Evolutionary conservation across 2,797 vertebrate species (phyloP), one percentile per base, ranked within the genome.

Genomic region (Melanotaenia boesemani): DNA sequence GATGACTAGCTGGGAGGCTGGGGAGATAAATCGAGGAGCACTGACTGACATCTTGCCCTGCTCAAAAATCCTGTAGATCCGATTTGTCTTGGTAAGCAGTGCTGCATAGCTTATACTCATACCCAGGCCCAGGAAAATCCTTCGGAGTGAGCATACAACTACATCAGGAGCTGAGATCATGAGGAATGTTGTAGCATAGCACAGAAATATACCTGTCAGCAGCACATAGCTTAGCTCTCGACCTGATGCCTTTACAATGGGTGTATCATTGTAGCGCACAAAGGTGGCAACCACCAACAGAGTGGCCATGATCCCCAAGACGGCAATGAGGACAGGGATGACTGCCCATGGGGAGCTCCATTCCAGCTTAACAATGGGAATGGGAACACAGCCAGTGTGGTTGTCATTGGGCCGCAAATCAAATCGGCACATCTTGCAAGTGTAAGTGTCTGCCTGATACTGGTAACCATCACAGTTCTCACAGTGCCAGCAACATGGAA

Each of bases 71-170:
- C 97, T 96, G 93, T 98, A 98, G 91, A 98, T 98, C 74, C 97
- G 96, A 92, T 98, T 98, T 77, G 97, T 98, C 94, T 99, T 99
- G 90, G 97, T 99, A 63, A 99, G 96, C 87, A 99, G 93, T 0
- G 97, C 97, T 0, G 97, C 97, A 0, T 99, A 98, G 91, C 97
- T 99, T 89, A 99, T 95, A 82, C 97, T 97, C 97, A 98, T 99
- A 63, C 97, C 97, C 1, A 99, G 92, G 72, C 97, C 97, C 2
- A 98, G 94, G 92, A 99, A 98, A 93, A 99, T 94, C 32, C 97
- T 94, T 1, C 97, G 92, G 89, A 99, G 90, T 0, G 97, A 97
- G 83, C 97, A 99, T 20, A 97, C 95, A 24, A 96, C 94, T 79
- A 97, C 86, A 76, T 96, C 96, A 0, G 97, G 97, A 57, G 96